phyloP scores from a whole-genome alignment of 2,113 vertebrate genomes.

The Muscicapa adusta region DNA sequence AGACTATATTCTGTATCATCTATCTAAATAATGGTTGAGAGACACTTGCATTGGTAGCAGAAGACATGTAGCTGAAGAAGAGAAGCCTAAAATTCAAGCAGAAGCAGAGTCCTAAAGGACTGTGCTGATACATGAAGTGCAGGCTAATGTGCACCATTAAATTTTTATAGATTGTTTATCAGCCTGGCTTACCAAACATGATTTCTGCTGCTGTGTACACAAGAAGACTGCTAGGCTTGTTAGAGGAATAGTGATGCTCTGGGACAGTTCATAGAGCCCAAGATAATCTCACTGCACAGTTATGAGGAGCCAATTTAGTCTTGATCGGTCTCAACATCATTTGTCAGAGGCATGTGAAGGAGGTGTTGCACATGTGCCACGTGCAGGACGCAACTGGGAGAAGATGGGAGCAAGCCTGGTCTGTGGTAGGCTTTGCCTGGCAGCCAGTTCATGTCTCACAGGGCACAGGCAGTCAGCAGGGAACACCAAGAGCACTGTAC shows the following conservation, averaged over 20 bases:
- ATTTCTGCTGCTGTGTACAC: neutral
- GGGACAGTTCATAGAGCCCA: neutral
- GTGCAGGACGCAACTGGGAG: neutral
- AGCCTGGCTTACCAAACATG: neutral
- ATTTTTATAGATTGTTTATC: neutral
- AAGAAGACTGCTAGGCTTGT: neutral
- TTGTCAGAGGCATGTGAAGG: neutral
- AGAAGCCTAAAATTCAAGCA: neutral
- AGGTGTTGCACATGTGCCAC: neutral
- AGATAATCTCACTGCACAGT: neutral
- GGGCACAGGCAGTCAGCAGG: too few relatives aligned
- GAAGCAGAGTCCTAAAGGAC: neutral
- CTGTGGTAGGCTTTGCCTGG: neutral
- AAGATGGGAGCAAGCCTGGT: too few relatives aligned
- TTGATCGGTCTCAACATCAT: neutral
- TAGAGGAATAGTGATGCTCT: neutral
- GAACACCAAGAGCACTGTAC: neutral
- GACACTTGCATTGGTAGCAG: neutral
- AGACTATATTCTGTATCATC: neutral
- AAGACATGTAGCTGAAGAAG: neutral
- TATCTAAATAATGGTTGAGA: neutral
- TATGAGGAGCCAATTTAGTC: neutral
- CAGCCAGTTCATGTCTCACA: too few relatives aligned
- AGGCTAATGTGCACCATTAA: neutral
- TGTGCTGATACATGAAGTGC: neutral